phyloP scores from a whole-genome alignment of 2,888 invertebrate genomes.

The Gastrophysa polygoni region DNA sequence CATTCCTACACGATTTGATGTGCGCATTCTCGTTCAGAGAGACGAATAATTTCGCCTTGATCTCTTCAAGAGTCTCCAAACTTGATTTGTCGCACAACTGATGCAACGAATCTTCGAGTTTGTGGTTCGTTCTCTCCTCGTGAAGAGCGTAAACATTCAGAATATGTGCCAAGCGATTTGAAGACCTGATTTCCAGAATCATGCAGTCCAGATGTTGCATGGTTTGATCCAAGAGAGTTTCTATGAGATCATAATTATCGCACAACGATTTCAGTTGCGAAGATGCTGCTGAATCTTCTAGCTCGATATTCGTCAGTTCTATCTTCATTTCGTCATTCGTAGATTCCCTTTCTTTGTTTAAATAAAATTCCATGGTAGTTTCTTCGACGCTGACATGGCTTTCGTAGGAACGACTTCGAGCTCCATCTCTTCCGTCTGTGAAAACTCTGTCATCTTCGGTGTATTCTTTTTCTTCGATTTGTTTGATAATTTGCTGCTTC shows the following conservation, averaged over 20 bases:
- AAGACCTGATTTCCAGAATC: conserved; percentile 41
- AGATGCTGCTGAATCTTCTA: conserved; percentile 40
- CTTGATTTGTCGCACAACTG: conserved; percentile 31
- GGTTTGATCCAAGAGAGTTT: conserved; percentile 40
- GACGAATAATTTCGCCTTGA: conserved; percentile 39
- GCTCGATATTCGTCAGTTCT: conserved; percentile 41
- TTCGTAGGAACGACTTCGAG: conserved; percentile 6
- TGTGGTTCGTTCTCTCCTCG: conserved; percentile 34
- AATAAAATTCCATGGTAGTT: conserved; percentile 21
- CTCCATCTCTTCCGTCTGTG: background rate
- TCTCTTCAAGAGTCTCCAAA: conserved; percentile 32
- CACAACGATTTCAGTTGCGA: conserved; percentile 37
- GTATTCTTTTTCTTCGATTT: conserved; percentile 21
- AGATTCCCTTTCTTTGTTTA: conserved; percentile 13
- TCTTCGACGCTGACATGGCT: conserved; percentile 14
- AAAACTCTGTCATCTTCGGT: background rate
- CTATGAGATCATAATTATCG: conserved; percentile 39
- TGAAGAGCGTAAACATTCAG: conserved; percentile 36
- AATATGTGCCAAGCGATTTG: conserved; percentile 35
- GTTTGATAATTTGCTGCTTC: conserved; percentile 38
- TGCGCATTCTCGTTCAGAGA: conserved; percentile 32
- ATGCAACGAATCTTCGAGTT: conserved; percentile 31
- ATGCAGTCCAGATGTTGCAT: conserved; percentile 44
- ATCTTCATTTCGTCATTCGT: conserved; percentile 40
- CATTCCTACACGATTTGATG: conserved; percentile 34